Evolutionary conservation across 2,888 invertebrate species (phyloP).

Genomic region (Glyphotaelius pellucidus): DNA sequence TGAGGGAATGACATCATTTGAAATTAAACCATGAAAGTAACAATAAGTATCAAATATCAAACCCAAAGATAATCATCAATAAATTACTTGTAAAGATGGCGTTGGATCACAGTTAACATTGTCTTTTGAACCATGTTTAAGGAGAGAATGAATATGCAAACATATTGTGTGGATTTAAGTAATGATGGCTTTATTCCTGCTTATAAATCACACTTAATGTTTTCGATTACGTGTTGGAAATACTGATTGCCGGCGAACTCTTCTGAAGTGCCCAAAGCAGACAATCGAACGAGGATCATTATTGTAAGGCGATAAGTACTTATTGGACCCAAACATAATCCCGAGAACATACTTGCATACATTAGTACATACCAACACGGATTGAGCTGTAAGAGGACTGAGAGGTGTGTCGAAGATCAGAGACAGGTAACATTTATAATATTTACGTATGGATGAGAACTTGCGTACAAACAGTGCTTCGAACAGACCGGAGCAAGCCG

Average conservation of each 20-base stretch:
- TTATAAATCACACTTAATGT: slow-evolving; percentile 15
- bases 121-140: neutral
- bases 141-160: slow-evolving; percentile 17
- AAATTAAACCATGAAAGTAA: neutral
- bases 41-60: neutral
- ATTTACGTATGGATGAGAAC: neutral
- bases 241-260: slow-evolving; percentile 11
- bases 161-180: neutral
- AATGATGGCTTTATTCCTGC: slow-evolving; percentile 17
- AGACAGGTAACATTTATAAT: neutral
- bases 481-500: neutral
- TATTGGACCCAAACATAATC: neutral
- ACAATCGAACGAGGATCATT: neutral
- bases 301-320: neutral
- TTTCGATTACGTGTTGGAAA: slow-evolving; percentile 25
- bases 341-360: neutral
- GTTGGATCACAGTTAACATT: neutral
- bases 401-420: neutral
- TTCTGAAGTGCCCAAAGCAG: slow-evolving; percentile 7
- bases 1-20: neutral
- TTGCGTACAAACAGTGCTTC: neutral
- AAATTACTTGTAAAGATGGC: neutral
- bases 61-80: neutral
- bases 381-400: neutral
- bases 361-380: neutral